A percentile compares a stretch with the other conserved stretches of the same genome.
Evolutionary conservation across 2,113 vertebrate genomes (phyloP).

Genomic region (Toxotes jaculatrix): DNA sequence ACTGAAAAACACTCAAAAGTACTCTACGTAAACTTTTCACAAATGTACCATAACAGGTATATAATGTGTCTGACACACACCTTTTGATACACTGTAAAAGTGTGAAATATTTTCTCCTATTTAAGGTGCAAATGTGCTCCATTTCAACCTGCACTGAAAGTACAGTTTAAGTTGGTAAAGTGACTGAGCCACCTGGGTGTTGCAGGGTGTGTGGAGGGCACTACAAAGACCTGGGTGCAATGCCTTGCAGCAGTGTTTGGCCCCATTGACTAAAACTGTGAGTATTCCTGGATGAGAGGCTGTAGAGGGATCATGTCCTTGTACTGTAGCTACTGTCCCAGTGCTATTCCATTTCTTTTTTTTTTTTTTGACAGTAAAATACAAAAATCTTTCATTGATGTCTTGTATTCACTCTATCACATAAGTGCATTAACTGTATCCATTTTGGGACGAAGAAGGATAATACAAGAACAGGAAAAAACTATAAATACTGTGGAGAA

Average conservation of each 20-base stretch:
- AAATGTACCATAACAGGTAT: background rate
- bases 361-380: background rate
- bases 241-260: conserved; percentile 34
- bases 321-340: conserved; percentile 10
- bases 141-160: background rate
- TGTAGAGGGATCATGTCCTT: conserved; percentile 26
- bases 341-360: background rate
- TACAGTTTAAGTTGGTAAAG: conserved; percentile 1
- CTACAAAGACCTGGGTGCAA: conserved; percentile 25
- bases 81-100: conserved; percentile 15
- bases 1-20: background rate
- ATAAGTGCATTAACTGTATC: too few species aligned
- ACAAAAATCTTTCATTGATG: too few species aligned
- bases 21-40: conserved; percentile 10
- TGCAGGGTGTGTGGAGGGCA: background rate
- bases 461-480: too few species aligned
- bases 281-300: conserved; percentile 13
- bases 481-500: background rate
- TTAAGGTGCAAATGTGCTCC: conserved; percentile 20
- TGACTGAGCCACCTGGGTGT: background rate
- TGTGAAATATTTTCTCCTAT: background rate
- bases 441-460: too few species aligned
- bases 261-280: conserved; percentile 33
- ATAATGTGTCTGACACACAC: background rate
- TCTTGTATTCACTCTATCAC: too few species aligned